Percentiles rank a stretch among this genome's conserved stretches.
phyloP scores from a whole-genome alignment of 2,113 vertebrate genomes.

The Rhagologus leucostigma region DNA sequence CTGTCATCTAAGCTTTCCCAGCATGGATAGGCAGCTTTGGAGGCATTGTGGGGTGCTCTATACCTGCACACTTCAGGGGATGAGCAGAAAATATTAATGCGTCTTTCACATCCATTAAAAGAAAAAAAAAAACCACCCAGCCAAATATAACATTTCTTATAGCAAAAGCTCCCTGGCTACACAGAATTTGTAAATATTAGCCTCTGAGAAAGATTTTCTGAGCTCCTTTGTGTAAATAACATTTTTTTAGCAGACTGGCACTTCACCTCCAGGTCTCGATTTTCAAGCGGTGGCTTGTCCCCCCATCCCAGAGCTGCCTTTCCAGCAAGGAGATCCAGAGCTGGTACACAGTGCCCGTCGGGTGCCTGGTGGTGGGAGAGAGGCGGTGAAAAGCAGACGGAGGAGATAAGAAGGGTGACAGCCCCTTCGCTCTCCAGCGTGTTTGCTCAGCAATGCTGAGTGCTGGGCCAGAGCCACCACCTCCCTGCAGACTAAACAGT shows the following conservation, averaged over 20 bases:
- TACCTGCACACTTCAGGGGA: background rate
- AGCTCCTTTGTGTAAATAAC: background rate
- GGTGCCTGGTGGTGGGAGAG: background rate
- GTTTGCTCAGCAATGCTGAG: background rate
- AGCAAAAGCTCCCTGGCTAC: background rate
- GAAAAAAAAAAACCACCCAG: no score
- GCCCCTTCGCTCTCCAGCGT: background rate
- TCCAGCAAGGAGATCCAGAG: background rate
- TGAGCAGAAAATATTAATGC: background rate
- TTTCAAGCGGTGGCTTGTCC: fast-evolving
- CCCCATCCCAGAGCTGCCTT: background rate
- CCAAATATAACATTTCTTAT: background rate
- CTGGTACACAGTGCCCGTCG: fast-evolving
- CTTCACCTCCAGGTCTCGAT: background rate
- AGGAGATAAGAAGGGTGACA: background rate
- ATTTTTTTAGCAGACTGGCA: background rate
- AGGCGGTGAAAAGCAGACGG: background rate
- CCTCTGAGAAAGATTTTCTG: background rate
- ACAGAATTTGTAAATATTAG: background rate
- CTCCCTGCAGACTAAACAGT: conserved; percentile 53
- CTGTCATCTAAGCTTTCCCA: background rate
- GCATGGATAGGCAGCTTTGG: fast-evolving
- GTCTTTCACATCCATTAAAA: background rate
- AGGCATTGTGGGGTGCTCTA: background rate
- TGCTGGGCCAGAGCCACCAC: conserved; percentile 25